These are phyloP conservation scores for Drosophila parvula DNA, from an alignment of 1,140 invertebrate species.

Conservation along the genomic window DNA sequence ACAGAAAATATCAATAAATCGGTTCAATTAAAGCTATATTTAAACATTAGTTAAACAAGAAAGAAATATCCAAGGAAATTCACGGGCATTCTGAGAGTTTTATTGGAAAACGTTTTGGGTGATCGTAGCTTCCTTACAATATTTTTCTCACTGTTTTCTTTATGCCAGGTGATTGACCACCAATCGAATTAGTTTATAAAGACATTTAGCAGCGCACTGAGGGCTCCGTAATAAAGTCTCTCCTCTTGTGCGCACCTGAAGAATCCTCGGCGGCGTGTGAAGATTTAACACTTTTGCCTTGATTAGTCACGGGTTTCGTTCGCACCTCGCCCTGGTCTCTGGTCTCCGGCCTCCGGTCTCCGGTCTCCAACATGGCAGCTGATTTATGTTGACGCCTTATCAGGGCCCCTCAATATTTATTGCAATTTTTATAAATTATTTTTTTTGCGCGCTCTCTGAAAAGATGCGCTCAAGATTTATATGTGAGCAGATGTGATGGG, in stretches of 20 bases:
- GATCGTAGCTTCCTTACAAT: not conserved
- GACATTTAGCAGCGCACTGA: slow-evolving; percentile 31
- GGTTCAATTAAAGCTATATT: not conserved
- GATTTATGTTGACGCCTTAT: slow-evolving; percentile 83
- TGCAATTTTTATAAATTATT: slow-evolving; percentile 73
- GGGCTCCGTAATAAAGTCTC: not conserved
- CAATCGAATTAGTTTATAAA: slow-evolving; percentile 61
- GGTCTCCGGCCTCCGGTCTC: not conserved
- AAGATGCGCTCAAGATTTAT: slow-evolving; percentile 50
- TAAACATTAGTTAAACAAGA: not conserved
- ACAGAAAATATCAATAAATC: slow-evolving; percentile 1
- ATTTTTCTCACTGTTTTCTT: not conserved
- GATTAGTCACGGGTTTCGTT: slow-evolving; percentile 65
- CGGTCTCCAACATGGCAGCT: slow-evolving; percentile 57
- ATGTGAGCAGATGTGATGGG: slow-evolving; percentile 52
- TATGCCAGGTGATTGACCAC: not conserved
- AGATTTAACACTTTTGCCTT: slow-evolving; percentile 69
- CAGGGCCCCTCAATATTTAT: slow-evolving; percentile 79
- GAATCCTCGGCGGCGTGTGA: slow-evolving; percentile 36
- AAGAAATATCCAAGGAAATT: not conserved
- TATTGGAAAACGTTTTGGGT: not conserved
- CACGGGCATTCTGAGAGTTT: no score
- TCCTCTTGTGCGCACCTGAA: slow-evolving; percentile 22
- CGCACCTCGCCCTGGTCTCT: slow-evolving; percentile 4
- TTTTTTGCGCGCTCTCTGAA: slow-evolving; percentile 22